A percentile compares a stretch with the other conserved stretches of the same genome.
Conservation (phyloP, 2,888 invertebrate genomes). For the Acanthacorydalis orientalis region DNA sequence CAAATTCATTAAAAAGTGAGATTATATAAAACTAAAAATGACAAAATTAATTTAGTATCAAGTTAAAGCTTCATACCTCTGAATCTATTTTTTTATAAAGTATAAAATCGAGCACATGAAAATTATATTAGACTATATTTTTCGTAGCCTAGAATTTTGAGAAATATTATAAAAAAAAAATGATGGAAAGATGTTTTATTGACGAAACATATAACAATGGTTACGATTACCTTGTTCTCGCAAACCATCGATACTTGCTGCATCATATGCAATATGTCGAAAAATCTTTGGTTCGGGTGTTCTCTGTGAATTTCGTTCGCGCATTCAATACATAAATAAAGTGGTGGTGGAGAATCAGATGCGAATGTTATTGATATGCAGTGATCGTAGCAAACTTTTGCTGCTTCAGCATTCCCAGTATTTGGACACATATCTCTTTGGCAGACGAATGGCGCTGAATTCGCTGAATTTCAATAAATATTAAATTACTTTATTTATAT, state of each 20-base stretch:
- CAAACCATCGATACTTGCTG: constrained; percentile 89
- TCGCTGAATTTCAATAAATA: constrained; percentile 31
- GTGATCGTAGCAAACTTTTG: constrained; percentile 89
- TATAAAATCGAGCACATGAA: no score
- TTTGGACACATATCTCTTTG: constrained; percentile 86
- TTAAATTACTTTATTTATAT: no score
- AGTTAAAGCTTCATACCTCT: no score
- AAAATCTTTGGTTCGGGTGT: constrained; percentile 69
- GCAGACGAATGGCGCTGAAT: constrained; percentile 66
- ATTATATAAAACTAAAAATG: no score
- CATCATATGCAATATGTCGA: constrained; percentile 81
- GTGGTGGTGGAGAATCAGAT: constrained; percentile 77
- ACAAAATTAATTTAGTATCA: no score
- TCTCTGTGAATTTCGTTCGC: constrained; percentile 82
- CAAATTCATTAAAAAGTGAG: no score
- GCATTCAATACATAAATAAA: constrained; percentile 92
- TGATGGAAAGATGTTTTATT: no score
- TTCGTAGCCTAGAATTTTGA: no score
- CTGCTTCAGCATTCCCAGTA: constrained; percentile 69
- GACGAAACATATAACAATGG: no score
- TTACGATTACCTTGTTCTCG: constrained; percentile 71
- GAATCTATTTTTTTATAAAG: no score
- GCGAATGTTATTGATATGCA: constrained; percentile 76
- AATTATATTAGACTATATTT: no score
- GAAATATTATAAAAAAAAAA: no score